Evolutionary conservation across 2,113 vertebrate species (phyloP).

Genomic region (Oryzias woworae): DNA sequence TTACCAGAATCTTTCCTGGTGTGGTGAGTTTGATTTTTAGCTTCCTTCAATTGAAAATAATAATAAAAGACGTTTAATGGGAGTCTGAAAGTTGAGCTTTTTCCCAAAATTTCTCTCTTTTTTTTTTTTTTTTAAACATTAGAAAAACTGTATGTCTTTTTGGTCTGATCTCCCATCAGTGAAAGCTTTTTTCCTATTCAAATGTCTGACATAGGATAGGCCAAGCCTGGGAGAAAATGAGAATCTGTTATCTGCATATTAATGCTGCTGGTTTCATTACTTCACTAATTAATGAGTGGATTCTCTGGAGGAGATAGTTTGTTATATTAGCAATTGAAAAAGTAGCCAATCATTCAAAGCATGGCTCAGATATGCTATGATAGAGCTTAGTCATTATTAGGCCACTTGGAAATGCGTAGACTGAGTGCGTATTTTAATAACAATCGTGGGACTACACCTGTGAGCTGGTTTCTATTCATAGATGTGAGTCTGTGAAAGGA

Average conservation of each 20-base stretch:
- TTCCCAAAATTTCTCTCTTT: background rate
- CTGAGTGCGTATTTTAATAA: slow-evolving; percentile 24
- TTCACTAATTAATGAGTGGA: slow-evolving; percentile 27
- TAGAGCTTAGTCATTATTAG: slow-evolving; percentile 9
- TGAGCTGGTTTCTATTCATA: slow-evolving; percentile 6
- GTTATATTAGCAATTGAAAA: slow-evolving; percentile 34
- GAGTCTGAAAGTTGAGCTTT: background rate
- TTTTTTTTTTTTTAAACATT: background rate
- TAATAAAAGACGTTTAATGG: background rate
- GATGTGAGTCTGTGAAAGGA: background rate
- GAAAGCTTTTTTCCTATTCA: slow-evolving; percentile 10
- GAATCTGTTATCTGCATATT: slow-evolving; percentile 29
- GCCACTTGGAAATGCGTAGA: slow-evolving; percentile 8
- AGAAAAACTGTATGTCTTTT: background rate
- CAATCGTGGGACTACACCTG: slow-evolving; percentile 5
- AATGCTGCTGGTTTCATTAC: slow-evolving; percentile 28
- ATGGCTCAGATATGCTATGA: slow-evolving; percentile 16
- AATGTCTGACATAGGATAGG: slow-evolving; percentile 24
- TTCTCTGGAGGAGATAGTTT: slow-evolving; percentile 13
- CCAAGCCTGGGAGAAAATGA: slow-evolving; percentile 39
- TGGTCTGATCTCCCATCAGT: background rate
- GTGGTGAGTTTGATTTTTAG: slow-evolving; percentile 77
- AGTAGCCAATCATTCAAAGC: slow-evolving; percentile 22
- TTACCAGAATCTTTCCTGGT: slow-evolving; percentile 95
- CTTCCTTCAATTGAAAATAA: background rate